These are phyloP conservation scores for Cossypha niveicapilla DNA, from an alignment of 2,797 vertebrate species.

Conservation along the genomic window DNA sequence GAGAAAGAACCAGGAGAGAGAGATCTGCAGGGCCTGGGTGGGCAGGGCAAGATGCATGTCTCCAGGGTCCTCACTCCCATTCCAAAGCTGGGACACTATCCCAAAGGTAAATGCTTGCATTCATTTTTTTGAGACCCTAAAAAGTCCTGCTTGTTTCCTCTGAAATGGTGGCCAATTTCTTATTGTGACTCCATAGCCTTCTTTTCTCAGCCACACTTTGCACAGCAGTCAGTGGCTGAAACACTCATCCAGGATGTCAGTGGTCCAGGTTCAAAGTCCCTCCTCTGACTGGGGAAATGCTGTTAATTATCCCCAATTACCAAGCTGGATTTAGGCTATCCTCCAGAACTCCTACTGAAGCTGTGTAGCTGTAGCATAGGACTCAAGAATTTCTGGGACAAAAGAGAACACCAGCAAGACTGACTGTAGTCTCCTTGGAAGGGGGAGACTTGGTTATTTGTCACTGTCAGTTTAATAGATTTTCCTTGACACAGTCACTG, in stretches of 20 bases:
- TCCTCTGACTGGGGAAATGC: background rate
- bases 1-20: background rate
- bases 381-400: background rate
- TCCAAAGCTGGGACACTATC: background rate
- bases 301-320: background rate
- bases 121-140: background rate
- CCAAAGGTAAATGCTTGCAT: background rate
- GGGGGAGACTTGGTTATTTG: background rate
- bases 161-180: background rate
- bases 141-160: background rate
- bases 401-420: background rate
- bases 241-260: background rate
- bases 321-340: background rate
- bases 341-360: background rate
- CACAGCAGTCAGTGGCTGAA: background rate
- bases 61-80: background rate
- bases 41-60: background rate
- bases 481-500: background rate
- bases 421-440: background rate
- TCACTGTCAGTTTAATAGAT: slow-evolving; percentile 26
- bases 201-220: background rate
- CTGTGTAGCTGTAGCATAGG: background rate
- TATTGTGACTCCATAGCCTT: background rate
- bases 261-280: background rate
- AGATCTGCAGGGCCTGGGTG: background rate